Evolutionary conservation across 1,140 invertebrate genomes (phyloP).

Genomic region (Drosophila orena): DNA sequence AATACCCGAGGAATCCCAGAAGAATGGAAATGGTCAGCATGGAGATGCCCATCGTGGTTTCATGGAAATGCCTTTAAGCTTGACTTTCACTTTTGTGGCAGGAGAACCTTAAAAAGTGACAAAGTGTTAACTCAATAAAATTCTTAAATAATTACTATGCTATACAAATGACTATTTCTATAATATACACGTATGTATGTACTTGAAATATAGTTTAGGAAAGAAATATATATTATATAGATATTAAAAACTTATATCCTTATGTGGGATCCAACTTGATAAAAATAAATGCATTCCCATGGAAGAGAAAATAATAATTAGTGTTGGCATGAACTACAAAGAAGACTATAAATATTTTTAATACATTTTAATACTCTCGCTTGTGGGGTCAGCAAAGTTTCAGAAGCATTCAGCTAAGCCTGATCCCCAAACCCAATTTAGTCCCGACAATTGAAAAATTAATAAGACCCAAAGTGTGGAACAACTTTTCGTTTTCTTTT

Average conservation of each 20-base stretch:
- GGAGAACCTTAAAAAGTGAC: neutral
- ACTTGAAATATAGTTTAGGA: neutral
- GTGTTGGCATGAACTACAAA: neutral
- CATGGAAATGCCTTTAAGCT: neutral
- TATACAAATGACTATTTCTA: neutral
- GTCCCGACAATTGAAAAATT: constrained; percentile 59
- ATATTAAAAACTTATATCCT: too few relatives aligned
- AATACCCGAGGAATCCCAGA: constrained; percentile 69
- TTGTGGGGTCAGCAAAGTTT: constrained; percentile 18
- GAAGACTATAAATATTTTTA: neutral
- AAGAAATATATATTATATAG: neutral
- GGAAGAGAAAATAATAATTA: too few relatives aligned
- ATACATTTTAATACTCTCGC: neutral
- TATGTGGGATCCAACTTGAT: too few relatives aligned
- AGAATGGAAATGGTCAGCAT: constrained; percentile 50
- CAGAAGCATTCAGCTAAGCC: neutral
- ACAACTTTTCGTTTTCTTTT: constrained; percentile 50
- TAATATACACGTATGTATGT: neutral
- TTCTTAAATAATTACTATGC: neutral
- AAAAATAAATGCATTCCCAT: too few relatives aligned
- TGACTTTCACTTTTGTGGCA: constrained; percentile 1
- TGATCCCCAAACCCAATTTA: constrained; percentile 4
- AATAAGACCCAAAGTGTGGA: constrained; percentile 63
- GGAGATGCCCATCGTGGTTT: constrained; percentile 1
- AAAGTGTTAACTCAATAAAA: neutral